A percentile compares a stretch with the other conserved stretches of the same genome.
These are phyloP conservation scores for Archips xylosteana DNA, from an alignment of 2,888 invertebrate species.

Conservation along the genomic window DNA sequence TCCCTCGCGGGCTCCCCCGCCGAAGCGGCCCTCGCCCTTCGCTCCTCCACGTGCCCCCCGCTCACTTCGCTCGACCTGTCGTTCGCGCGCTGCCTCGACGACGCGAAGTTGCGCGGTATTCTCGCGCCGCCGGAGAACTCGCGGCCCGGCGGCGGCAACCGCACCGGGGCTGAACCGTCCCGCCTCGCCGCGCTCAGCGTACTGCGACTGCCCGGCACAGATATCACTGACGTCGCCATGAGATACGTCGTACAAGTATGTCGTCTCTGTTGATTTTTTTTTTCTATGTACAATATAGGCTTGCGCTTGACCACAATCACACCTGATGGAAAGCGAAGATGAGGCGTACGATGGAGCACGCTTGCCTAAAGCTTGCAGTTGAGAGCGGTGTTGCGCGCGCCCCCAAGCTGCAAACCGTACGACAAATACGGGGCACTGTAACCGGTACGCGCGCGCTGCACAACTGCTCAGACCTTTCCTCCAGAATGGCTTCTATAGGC, in stretches of 20 bases:
- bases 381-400: too few relatives aligned
- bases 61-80: constrained; percentile 92
- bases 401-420: too few relatives aligned
- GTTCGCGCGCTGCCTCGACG: constrained; percentile 94
- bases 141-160: constrained; percentile 86
- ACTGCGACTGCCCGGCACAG: constrained; percentile 93
- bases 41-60: constrained; percentile 93
- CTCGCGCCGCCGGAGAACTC: constrained; percentile 95
- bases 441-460: too few relatives aligned
- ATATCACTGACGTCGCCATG: constrained; percentile 95
- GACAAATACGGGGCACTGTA: too few relatives aligned
- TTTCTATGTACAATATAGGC: too few relatives aligned
- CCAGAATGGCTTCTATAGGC: too few relatives aligned
- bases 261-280: too few relatives aligned
- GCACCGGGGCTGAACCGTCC: constrained; percentile 75
- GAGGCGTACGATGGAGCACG: too few relatives aligned
- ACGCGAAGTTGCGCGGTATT: constrained; percentile 93
- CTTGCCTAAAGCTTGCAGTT: too few relatives aligned
- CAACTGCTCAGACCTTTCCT: too few relatives aligned
- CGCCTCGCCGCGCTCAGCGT: constrained; percentile 90
- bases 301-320: too few relatives aligned
- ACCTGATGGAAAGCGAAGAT: too few relatives aligned
- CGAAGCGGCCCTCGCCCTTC: constrained; percentile 92
- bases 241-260: constrained; percentile 78
- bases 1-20: constrained; percentile 92